phyloP scores from a whole-genome alignment of 2,888 invertebrate genomes.

The Nomada hirtipes region DNA sequence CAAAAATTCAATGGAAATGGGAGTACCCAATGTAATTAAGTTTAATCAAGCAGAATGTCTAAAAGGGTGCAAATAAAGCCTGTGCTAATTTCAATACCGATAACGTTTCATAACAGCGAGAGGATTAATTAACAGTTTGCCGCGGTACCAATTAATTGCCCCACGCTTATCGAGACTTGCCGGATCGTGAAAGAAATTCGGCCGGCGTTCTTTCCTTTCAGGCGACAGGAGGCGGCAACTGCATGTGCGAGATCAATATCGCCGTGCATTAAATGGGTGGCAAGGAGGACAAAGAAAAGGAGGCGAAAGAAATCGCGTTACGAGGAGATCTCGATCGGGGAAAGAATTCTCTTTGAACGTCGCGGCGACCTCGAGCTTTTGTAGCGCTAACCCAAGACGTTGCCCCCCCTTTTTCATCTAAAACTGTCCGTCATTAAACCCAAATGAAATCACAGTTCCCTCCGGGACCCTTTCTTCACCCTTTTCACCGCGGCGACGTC shows the following conservation, averaged over 20 bases:
- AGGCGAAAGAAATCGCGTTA: slow-evolving; percentile 30
- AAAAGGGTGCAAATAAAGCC: no score
- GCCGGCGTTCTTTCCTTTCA: neutral
- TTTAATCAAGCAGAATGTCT: no score
- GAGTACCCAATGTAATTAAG: no score
- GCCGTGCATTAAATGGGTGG: slow-evolving; percentile 4
- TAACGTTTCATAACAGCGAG: no score
- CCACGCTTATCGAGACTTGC: no score
- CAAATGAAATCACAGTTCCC: slow-evolving; percentile 73
- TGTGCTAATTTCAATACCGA: no score
- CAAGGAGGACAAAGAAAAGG: neutral
- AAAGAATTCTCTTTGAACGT: slow-evolving; percentile 24
- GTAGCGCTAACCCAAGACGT: neutral
- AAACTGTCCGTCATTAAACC: slow-evolving; percentile 54
- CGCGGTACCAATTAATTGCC: no score
- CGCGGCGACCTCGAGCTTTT: neutral
- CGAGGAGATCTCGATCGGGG: slow-evolving; percentile 5
- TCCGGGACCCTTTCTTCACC: slow-evolving; percentile 66
- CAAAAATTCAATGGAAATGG: no score
- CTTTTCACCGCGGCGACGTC: slow-evolving; percentile 24
- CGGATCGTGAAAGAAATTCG: neutral
- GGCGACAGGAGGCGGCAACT: neutral
- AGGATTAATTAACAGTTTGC: no score
- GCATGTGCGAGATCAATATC: slow-evolving; percentile 21
- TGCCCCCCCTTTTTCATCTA: neutral